Percentiles rank a stretch among this genome's conserved stretches.
phyloP scores from a whole-genome alignment of 2,797 vertebrate species.

The Anolis apletophallus region DNA sequence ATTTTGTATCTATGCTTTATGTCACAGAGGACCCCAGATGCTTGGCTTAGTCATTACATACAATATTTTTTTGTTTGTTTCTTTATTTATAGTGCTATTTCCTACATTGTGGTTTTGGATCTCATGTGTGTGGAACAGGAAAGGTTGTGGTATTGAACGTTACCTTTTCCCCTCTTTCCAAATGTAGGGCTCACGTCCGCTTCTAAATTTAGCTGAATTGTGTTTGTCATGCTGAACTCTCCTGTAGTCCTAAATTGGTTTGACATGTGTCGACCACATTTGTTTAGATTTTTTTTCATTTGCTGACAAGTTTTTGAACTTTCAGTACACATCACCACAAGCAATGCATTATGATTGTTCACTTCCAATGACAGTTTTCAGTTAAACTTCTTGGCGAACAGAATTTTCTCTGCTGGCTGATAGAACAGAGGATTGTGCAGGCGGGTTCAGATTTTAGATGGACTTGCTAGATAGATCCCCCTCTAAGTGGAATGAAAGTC shows the following conservation, averaged over 20 bases:
- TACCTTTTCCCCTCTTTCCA: conserved; percentile 32
- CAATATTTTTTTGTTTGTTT: conserved; percentile 45
- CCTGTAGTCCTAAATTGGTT: conserved; percentile 28
- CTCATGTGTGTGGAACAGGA: background rate
- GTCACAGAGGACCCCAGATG: conserved; percentile 59
- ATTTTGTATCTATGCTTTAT: conserved; percentile 55
- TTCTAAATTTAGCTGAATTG: conserved; percentile 48
- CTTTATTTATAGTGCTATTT: background rate
- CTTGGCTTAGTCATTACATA: conserved; percentile 38
- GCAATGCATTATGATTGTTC: background rate
- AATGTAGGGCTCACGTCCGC: background rate
- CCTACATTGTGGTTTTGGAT: conserved; percentile 9
- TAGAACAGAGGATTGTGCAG: background rate
- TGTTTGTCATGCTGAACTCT: conserved; percentile 11
- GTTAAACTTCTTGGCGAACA: conserved; percentile 26
- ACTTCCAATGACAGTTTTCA: conserved; percentile 35
- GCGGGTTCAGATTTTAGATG: background rate
- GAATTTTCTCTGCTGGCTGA: conserved; percentile 26
- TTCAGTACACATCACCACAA: conserved; percentile 19
- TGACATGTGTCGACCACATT: background rate
- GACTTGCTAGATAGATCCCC: conserved; percentile 34
- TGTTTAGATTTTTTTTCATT: conserved; percentile 23
- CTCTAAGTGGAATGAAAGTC: background rate
- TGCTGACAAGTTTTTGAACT: conserved; percentile 20
- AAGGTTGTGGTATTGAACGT: background rate